Evolutionary conservation across 2,797 vertebrate genomes (phyloP), one percentile per base, ranked within the genome.

Genomic region (Sternotherus odoratus): DNA sequence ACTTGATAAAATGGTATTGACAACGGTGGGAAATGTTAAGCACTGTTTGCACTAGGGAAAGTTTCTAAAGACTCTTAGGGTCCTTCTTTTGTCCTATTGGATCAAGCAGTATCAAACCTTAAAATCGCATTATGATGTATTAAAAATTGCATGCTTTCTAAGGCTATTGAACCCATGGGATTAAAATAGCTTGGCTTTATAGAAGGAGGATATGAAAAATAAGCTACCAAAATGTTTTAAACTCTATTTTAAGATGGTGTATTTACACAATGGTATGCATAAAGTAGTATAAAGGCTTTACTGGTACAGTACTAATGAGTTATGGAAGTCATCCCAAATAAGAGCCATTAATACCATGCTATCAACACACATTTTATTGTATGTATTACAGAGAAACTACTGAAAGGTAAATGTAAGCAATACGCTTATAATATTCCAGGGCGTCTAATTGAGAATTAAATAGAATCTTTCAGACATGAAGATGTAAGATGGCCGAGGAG

Each of bases 321-420:
- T 91, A 75, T 53, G 83, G 53, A 79, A 30, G 36, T 79, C 85
- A 46, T 89, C 57, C 81, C 72, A 91, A 93, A 33, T 15, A 90
- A 86, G 86, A 50, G 81, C 81, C 43, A 78, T 80, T 77, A 90
- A 91, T 91, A 69, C 56, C n/a, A 43, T 91, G 83, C 83, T 93
- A 24, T 60, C 69, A 75, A 46, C 5, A 10, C 10, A 10, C 36
- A 60, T 7, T 53, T 80, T 33, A 53, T 10, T 39, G 57, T 23
- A 6, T 26, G 7, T 87, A 43, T 51, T 83, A 63, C 51, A 2
- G 19, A 79, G 12, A 24, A 19, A 8, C 13, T 84, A 49, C 15
- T 30, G 43, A 46, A 80, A 66, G 53, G n/a, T 43, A 83, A 39
- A 5, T 46, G 11, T 60, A 89, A 79, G 33, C 53, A 77, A n/a